A percentile compares a stretch with the other conserved stretches of the same genome.
phyloP scores from a whole-genome alignment of 2,113 vertebrate genomes.

The Eclectus roratus region DNA sequence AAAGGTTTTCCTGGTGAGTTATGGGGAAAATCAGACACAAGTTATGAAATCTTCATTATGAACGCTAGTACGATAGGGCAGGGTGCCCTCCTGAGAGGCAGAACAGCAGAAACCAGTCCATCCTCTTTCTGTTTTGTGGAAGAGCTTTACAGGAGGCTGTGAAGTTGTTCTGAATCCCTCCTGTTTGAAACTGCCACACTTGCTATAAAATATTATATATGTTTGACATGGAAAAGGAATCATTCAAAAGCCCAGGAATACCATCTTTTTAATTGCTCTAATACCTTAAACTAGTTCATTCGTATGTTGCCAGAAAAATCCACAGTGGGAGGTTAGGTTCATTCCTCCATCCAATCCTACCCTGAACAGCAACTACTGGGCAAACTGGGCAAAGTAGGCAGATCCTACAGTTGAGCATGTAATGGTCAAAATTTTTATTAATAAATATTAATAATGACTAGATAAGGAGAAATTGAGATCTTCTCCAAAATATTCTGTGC shows the following conservation, averaged over 20 bases:
- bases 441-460: neutral
- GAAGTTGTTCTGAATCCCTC: neutral
- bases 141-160: neutral
- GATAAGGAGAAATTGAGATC: neutral
- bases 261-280: neutral
- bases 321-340: neutral
- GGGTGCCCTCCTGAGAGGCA: neutral
- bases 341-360: neutral
- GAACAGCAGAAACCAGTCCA: neutral
- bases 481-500: neutral
- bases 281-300: neutral
- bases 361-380: neutral
- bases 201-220: neutral
- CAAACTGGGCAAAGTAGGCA: neutral
- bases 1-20: neutral
- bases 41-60: neutral
- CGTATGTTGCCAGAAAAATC: neutral
- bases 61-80: neutral
- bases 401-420: neutral
- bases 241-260: neutral
- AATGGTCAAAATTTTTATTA: neutral
- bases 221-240: neutral
- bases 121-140: rapidly evolving
- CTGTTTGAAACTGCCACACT: neutral
- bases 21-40: neutral